phyloP scores from a whole-genome alignment of 1,140 invertebrate genomes.

The Nebria ingens region DNA sequence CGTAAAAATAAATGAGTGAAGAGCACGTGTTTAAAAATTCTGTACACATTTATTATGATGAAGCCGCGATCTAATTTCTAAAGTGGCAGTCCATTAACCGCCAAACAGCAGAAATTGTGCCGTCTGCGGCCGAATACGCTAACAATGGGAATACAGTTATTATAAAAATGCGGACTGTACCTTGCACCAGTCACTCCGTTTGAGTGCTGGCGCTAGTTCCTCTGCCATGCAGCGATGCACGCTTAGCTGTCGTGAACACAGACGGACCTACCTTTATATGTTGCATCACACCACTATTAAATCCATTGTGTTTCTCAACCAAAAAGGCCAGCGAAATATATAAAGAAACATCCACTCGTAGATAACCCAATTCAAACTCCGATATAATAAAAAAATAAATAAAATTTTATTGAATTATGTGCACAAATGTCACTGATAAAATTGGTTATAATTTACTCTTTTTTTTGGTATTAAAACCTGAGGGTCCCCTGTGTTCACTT shows the following conservation, averaged over 20 bases:
- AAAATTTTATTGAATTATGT: constrained; percentile 14
- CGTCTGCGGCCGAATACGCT: no score
- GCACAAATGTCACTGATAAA: background rate
- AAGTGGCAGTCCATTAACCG: no score
- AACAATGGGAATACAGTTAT: no score
- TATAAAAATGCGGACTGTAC: constrained; percentile 37
- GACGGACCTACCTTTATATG: constrained; percentile 29
- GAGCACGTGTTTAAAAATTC: no score
- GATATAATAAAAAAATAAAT: constrained; percentile 5
- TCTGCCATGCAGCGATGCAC: constrained; percentile 32
- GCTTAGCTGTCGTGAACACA: constrained; percentile 33
- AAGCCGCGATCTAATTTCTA: no score
- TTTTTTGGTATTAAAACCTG: constrained; percentile 2
- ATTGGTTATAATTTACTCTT: constrained; percentile 3
- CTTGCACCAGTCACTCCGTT: constrained; percentile 49
- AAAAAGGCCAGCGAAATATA: no score
- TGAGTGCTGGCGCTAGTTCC: constrained; percentile 47
- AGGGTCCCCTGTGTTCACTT: constrained; percentile 28
- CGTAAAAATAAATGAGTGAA: no score
- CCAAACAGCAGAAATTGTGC: no score
- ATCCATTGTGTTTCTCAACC: no score
- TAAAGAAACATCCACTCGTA: background rate
- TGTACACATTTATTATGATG: no score
- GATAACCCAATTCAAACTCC: constrained; percentile 10
- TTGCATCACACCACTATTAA: constrained; percentile 13